Evolutionary conservation across 2,797 vertebrate species (phyloP).

Genomic region (Emys orbicularis): DNA sequence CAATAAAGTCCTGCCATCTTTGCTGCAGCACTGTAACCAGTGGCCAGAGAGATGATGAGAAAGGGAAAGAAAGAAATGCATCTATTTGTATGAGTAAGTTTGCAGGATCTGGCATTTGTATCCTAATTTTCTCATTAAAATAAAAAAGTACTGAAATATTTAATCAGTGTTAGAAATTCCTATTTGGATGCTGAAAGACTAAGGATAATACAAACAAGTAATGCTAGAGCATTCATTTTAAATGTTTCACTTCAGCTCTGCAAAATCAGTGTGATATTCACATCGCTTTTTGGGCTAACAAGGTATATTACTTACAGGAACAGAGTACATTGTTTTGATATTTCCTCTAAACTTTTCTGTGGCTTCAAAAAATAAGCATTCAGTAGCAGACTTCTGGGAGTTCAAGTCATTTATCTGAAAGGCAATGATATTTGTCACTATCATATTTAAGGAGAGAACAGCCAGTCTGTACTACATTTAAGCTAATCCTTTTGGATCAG

Average conservation of each 20-base stretch:
- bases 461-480: neutral
- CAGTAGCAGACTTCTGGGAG: conserved; percentile 90
- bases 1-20: conserved; percentile 27
- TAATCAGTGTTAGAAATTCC: neutral
- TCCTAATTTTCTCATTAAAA: neutral
- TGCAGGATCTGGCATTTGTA: neutral
- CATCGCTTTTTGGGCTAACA: neutral
- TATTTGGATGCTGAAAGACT: neutral
- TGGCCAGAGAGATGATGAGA: neutral
- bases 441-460: neutral
- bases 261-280: neutral
- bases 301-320: conserved; percentile 85
- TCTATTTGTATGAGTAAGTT: neutral
- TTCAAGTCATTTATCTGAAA: conserved; percentile 94
- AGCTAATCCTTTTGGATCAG: neutral
- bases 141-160: neutral
- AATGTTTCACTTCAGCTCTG: neutral
- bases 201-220: neutral
- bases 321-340: conserved; percentile 96
- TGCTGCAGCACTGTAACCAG: conserved; percentile 19
- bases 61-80: conserved; percentile 8
- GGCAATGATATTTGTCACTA: conserved; percentile 13
- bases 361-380: conserved; percentile 93
- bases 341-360: conserved; percentile 94
- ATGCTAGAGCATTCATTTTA: neutral